Evolutionary conservation across 2,797 vertebrate species (phyloP).

Genomic region (Gadopsis marmoratus): DNA sequence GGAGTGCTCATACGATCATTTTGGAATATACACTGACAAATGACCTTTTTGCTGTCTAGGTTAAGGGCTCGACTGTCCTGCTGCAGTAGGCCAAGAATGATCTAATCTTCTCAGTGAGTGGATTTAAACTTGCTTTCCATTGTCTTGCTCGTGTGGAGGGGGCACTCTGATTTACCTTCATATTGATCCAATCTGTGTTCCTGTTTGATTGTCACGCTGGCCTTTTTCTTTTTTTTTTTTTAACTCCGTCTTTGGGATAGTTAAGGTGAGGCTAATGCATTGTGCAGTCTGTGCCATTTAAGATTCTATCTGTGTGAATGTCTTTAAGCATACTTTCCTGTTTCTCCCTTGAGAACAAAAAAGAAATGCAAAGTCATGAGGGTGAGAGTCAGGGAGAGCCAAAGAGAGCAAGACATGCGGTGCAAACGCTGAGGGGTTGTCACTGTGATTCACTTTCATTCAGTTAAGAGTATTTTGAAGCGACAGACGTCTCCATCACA

Average conservation of each 20-base stretch:
- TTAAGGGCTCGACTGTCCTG: conserved; percentile 19
- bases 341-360: conserved; percentile 15
- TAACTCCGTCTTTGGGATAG: conserved; percentile 57
- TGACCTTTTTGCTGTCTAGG: conserved; percentile 10
- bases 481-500: conserved; percentile 65
- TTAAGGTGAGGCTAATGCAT: conserved; percentile 60
- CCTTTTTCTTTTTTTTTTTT: conserved; percentile 12
- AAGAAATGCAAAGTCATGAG: conserved; percentile 51
- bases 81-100: conserved; percentile 10
- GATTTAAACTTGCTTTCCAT: conserved; percentile 40
- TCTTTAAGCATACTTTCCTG: conserved; percentile 39
- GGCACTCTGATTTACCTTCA: conserved; percentile 43
- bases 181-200: conserved; percentile 53
- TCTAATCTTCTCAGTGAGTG: conserved; percentile 37
- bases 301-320: conserved; percentile 53
- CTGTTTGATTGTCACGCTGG: conserved; percentile 38
- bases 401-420: not conserved
- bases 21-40: conserved; percentile 7
- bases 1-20: not conserved
- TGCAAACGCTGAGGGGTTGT: conserved; percentile 41
- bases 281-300: conserved; percentile 45
- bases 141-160: conserved; percentile 24
- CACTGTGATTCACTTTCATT: conserved; percentile 46
- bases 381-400: conserved; percentile 16
- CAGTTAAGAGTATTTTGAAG: conserved; percentile 56